Evolutionary conservation across 2,888 invertebrate genomes (phyloP).

Genomic region (Parnassius glacialis): DNA sequence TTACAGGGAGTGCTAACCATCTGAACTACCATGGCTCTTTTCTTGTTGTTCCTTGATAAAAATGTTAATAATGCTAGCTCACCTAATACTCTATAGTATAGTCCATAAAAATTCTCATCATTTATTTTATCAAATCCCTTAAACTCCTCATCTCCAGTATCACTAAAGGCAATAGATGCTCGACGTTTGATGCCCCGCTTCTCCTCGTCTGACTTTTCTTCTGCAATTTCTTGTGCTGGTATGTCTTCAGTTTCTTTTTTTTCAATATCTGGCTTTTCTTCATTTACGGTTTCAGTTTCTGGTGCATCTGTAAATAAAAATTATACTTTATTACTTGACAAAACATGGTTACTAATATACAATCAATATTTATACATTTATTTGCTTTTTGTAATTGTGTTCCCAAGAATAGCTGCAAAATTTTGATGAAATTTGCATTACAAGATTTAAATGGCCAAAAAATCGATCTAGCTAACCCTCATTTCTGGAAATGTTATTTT

Average conservation of each 20-base stretch:
- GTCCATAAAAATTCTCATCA: constrained; percentile 39
- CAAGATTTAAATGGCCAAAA: too few species aligned
- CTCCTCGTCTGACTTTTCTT: constrained; percentile 30
- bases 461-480: too few species aligned
- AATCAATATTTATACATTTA: too few species aligned
- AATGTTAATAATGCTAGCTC: background rate
- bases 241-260: background rate
- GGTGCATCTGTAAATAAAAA: constrained; percentile 15
- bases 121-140: constrained; percentile 60
- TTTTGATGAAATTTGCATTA: too few species aligned
- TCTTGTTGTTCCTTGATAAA: too few species aligned
- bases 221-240: background rate
- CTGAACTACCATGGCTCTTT: too few species aligned
- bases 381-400: too few species aligned
- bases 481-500: too few species aligned
- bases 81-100: constrained; percentile 60
- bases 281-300: constrained; percentile 24
- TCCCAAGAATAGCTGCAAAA: too few species aligned
- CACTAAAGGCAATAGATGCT: constrained; percentile 63
- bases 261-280: constrained; percentile 1
- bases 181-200: constrained; percentile 60
- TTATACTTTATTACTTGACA: too few species aligned
- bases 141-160: constrained; percentile 54
- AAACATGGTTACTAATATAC: too few species aligned
- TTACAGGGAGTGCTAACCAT: too few species aligned